Percentiles rank a stretch among this genome's conserved stretches.
These are phyloP conservation scores for Poeciliopsis occidentalis DNA, from an alignment of 2,113 vertebrate species.

Conservation along the genomic window DNA sequence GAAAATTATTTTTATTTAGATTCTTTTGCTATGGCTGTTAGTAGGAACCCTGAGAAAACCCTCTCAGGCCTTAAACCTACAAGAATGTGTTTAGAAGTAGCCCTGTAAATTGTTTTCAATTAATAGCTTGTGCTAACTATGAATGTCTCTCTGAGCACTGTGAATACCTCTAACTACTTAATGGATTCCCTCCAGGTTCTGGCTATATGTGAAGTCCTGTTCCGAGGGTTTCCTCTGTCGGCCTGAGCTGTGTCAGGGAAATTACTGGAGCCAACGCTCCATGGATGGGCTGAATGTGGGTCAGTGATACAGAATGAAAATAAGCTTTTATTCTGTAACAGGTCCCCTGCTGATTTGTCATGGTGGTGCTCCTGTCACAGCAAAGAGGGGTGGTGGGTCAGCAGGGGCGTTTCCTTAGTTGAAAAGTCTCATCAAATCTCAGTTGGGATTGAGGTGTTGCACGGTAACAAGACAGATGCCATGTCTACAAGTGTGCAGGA, in stretches of 20 bases:
- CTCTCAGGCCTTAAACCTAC: not conserved
- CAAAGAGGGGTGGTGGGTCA: slow-evolving; percentile 17
- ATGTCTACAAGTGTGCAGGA: not conserved
- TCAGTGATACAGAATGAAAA: slow-evolving; percentile 54
- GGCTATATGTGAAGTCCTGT: not conserved
- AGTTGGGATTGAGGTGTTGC: slow-evolving; percentile 1
- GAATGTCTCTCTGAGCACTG: not conserved
- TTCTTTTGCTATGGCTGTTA: not conserved
- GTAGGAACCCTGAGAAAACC: not conserved
- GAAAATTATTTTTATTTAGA: not conserved
- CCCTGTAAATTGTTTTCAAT: not conserved
- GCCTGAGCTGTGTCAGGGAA: slow-evolving; percentile 1
- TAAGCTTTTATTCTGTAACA: slow-evolving; percentile 43
- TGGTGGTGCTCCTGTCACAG: slow-evolving; percentile 33
- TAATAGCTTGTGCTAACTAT: not conserved
- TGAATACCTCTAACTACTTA: not conserved
- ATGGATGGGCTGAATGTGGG: slow-evolving; percentile 42
- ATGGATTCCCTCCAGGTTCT: not conserved
- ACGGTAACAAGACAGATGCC: not conserved
- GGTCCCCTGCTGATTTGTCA: slow-evolving; percentile 38
- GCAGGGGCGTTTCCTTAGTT: slow-evolving; percentile 9
- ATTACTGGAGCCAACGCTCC: slow-evolving; percentile 11
- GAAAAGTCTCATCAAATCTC: slow-evolving; percentile 12
- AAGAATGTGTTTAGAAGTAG: not conserved
- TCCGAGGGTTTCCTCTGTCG: not conserved